phyloP scores from a whole-genome alignment of 2,113 vertebrate genomes.

The Triplophysa rosa region DNA sequence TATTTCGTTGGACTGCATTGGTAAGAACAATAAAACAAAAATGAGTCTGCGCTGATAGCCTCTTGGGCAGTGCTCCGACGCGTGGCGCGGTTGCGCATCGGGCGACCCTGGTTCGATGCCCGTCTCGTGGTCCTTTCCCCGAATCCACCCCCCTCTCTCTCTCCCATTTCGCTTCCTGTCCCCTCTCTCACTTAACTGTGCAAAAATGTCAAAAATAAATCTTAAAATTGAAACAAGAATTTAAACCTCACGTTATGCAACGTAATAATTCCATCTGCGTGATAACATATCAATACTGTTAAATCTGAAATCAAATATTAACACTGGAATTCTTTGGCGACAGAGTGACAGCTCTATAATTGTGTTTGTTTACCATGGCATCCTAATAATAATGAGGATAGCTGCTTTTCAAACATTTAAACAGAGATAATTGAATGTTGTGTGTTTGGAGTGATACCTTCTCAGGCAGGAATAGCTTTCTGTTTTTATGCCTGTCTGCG shows the following conservation, averaged over 20 bases:
- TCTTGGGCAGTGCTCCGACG: no score
- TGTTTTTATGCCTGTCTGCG: conserved; percentile 25
- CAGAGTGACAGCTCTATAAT: conserved; percentile 50
- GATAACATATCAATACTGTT: conserved; percentile 38
- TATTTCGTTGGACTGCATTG: no score
- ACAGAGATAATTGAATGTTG: conserved; percentile 60
- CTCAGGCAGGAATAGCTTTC: conserved; percentile 30
- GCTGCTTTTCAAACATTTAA: conserved; percentile 57
- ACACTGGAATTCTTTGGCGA: conserved; percentile 23
- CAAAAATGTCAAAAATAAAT: no score
- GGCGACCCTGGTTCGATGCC: no score
- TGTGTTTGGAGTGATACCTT: conserved; percentile 24
- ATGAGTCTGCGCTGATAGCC: no score
- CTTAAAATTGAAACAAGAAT: neutral
- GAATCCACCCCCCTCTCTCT: no score
- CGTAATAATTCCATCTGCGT: conserved; percentile 24
- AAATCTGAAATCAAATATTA: conserved; percentile 56
- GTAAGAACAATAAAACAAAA: no score
- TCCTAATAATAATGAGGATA: conserved; percentile 51
- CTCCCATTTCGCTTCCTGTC: no score
- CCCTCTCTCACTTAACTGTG: no score
- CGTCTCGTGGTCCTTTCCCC: no score
- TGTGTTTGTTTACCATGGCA: conserved; percentile 54
- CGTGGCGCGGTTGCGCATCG: no score
- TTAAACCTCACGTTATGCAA: conserved; percentile 35